Evolutionary conservation across 2,888 invertebrate species (phyloP), one percentile per base, ranked within the genome.

Genomic region (Patella pellucida): DNA sequence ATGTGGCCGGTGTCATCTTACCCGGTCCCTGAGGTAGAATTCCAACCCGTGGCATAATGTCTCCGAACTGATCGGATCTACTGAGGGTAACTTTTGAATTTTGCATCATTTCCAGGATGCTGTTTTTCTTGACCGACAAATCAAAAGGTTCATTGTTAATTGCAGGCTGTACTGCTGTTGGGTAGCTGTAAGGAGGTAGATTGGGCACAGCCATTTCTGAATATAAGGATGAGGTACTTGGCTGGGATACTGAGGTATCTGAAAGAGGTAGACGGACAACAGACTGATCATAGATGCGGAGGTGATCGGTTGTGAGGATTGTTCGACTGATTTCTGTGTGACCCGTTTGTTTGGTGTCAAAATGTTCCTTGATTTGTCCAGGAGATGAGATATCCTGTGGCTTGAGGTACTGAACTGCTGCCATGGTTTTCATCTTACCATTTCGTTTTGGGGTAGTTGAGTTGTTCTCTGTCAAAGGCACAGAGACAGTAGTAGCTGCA

Each of bases 181-280:
- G 62, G 41, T 41, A 41, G 9, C 41, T 41, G 62, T 62, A 62
- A 23, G 23, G 62, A 62, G 62, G 62, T 62, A 62, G 62, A 62
- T 62, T 62, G 62, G 62, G 62, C 23, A 62, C 62, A 23, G 62
- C 62, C 62, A 62, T 68, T 68, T 68, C 73, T 73, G 73, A 73
- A 73, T 68, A 54, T 51, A 68, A 54, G 68, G 73, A 68, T 52
- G 73, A 73, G 73, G 73, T 73, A 73, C 73, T 68, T 68, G 73
- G 68, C 68, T 68, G 68, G 68, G 73, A 68, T 68, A 73, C 51
- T 73, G 73, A 73, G 73, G 73, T 73, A 73, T 73, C 68, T 52
- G 73, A 68, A 68, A 68, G 73, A 73, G 73, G 73, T 73, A 73
- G 73, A 68, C 68, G 73, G 23, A 68, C 68, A 68, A 73, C 68